A percentile compares a stretch with the other conserved stretches of the same genome.
phyloP scores from a whole-genome alignment of 2,113 vertebrate genomes.

The Eudorcas thomsonii region DNA sequence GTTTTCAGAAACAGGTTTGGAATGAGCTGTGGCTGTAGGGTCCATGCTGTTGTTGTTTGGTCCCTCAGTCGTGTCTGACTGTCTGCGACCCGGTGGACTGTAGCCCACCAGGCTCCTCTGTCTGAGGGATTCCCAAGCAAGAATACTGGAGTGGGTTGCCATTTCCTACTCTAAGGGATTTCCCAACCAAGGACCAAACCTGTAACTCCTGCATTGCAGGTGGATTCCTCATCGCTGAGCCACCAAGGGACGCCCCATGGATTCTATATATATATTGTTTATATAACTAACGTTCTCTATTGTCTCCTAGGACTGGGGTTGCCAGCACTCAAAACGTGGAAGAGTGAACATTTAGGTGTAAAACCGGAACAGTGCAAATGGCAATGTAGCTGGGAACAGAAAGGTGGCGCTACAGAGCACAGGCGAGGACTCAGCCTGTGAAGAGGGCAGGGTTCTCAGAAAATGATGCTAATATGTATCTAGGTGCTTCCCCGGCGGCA shows the following conservation, averaged over 20 bases:
- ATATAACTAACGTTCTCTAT: neutral
- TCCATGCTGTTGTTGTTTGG: neutral
- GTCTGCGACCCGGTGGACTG: neutral
- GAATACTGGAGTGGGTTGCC: neutral
- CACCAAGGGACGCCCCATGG: neutral
- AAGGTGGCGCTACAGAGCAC: neutral
- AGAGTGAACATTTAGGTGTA: neutral
- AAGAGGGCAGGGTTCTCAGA: accelerated
- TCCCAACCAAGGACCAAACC: neutral
- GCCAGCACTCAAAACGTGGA: neutral
- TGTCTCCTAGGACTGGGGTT: neutral
- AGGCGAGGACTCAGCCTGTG: neutral
- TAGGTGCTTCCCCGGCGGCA: neutral
- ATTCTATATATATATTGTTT: neutral
- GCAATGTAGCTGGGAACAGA: neutral
- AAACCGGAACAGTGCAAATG: neutral
- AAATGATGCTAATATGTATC: neutral
- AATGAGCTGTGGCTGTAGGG: neutral
- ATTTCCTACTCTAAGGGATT: neutral
- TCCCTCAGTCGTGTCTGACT: neutral
- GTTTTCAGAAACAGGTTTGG: neutral
- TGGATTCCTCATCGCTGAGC: neutral
- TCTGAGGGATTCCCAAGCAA: neutral
- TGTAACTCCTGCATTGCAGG: neutral
- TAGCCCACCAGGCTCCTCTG: neutral